These are phyloP conservation scores for Euphydryas editha DNA, from an alignment of 2,888 invertebrate genomes.

Conservation along the genomic window DNA sequence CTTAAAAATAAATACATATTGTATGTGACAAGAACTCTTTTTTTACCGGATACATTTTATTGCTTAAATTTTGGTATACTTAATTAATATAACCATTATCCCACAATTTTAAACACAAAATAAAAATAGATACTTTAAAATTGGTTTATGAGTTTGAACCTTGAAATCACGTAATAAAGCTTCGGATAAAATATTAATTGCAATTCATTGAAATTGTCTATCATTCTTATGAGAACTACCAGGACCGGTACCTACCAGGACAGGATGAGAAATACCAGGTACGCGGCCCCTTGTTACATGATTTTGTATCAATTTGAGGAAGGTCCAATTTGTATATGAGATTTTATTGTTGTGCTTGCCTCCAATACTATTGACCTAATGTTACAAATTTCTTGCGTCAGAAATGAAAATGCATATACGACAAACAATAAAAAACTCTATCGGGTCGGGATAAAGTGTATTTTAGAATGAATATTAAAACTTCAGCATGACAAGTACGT, in stretches of 20 bases:
- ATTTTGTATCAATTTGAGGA: slow-evolving; percentile 6
- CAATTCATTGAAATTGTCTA: no score
- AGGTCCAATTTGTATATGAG: slow-evolving; percentile 12
- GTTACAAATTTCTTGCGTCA: slow-evolving; percentile 36
- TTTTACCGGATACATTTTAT: background rate
- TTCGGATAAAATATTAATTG: no score
- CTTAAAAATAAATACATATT: no score
- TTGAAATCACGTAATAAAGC: no score
- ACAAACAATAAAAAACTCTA: slow-evolving; percentile 16
- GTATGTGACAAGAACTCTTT: background rate
- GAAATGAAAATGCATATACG: background rate
- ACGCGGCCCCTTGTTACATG: background rate
- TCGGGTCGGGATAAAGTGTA: background rate
- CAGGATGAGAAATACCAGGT: background rate
- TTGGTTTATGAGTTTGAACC: no score
- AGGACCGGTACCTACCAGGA: no score
- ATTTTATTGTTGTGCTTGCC: slow-evolving; percentile 26
- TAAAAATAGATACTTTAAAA: no score
- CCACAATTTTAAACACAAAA: background rate
- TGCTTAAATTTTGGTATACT: no score
- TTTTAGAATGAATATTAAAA: slow-evolving; percentile 2
- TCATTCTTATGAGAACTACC: background rate
- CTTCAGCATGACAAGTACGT: slow-evolving; percentile 31
- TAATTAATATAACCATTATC: background rate
- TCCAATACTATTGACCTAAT: slow-evolving; percentile 39